Base-by-base conservation (phyloP, 1,140 invertebrate genomes). In the Palaemon carinicauda region DNA sequence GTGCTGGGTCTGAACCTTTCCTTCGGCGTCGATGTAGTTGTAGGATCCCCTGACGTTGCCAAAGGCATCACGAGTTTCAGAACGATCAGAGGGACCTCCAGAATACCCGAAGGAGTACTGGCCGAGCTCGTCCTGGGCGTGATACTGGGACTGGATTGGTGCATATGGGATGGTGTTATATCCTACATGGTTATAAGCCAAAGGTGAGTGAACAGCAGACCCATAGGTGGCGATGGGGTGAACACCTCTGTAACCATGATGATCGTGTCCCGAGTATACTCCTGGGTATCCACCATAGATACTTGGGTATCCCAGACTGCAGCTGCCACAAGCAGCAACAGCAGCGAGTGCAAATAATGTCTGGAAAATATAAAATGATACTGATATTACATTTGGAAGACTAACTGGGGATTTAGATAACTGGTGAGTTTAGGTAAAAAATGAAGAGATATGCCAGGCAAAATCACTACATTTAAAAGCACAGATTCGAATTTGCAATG, bases 41-140 rank as follows among this genome's bases (percentile, higher is more conserved):
- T 80, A 80, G 4, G 77, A 80, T 0, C 83, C 83, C 17, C 51
- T 53, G 17, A 86, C 83, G 24, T 31, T 50, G 17, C 83, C 83
- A 31, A 73, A 80, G 29, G 77, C 83, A 51, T 86, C 77, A 33
- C 83, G 75, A 12, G 77, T 80, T 51, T 86, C 83, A 14, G 83
- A n/a, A 10, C 83, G 75, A 10, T 60, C 71, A 14, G 41, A 53
- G 14, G 50, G 29, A 53, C 83, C 83, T 10, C 77, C 83, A n/a
- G 75, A 17, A 52, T 71, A 80, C 3, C 83, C 77, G 65, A 86
- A 86, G 77, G 83, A 80, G 75, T 86, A 86, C 77, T 86, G 83
- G 5, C 83, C 83, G 9, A 80, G 14, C 52, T 80, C 83, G n/a
- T 86, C 83, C 51, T 80, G 83, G 0, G 83, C 77, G 27, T 86